Evolutionary conservation across 2,113 vertebrate species (phyloP).

Genomic region (Amphilophus citrinellus): DNA sequence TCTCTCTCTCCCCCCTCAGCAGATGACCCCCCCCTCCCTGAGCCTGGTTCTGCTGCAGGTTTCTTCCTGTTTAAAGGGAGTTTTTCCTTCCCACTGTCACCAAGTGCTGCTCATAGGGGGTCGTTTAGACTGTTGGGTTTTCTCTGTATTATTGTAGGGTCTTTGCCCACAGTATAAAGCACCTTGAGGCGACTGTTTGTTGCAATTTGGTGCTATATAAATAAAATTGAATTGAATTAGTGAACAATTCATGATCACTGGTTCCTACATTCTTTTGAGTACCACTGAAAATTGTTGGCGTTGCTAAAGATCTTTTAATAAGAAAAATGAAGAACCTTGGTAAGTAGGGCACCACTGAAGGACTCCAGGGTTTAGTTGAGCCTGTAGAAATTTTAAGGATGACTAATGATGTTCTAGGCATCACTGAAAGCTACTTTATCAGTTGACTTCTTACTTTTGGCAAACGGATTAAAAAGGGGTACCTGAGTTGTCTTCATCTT

Average conservation of each 20-base stretch:
- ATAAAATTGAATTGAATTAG: not conserved
- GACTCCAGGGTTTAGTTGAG: not conserved
- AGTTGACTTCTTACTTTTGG: not conserved
- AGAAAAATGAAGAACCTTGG: not conserved
- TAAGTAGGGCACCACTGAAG: not conserved
- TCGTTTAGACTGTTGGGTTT: too few species aligned
- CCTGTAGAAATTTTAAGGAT: not conserved
- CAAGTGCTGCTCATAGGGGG: too few species aligned
- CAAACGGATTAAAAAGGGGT: constrained; percentile 26
- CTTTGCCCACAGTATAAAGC: too few species aligned
- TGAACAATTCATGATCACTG: not conserved
- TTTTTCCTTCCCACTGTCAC: too few species aligned
- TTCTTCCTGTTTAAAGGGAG: too few species aligned
- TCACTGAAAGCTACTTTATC: not conserved
- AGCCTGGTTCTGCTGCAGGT: too few species aligned
- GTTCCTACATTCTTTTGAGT: not conserved
- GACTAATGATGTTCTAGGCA: not conserved
- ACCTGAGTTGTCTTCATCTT: constrained; percentile 99
- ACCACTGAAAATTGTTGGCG: not conserved
- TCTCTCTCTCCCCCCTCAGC: too few species aligned
- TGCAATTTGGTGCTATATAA: too few species aligned
- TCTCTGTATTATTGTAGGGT: too few species aligned
- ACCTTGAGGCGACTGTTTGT: too few species aligned
- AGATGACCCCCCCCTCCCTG: too few species aligned
- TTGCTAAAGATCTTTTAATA: not conserved